Evolutionary conservation across 1,140 invertebrate genomes (phyloP), one percentile per base, ranked within the genome.

Genomic region (Diprion similis): DNA sequence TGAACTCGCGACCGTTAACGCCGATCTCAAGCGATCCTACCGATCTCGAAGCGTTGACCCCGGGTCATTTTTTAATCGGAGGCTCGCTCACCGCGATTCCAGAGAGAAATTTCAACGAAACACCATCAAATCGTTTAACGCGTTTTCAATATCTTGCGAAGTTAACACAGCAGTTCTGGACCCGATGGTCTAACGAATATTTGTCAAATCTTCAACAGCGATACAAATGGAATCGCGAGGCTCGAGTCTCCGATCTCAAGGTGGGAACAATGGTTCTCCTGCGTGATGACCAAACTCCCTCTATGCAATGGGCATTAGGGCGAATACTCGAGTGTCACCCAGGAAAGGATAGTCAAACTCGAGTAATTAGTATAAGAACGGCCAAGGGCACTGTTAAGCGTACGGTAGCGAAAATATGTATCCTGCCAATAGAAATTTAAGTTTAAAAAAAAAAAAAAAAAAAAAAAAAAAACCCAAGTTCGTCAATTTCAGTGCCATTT

Each of bases 251-350:
- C 10, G 75, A 78, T 65, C n/a, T 80, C 15, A 74, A 81, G 68
- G 66, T 78, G 15, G 78, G 79, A 46, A 67, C 76, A 9, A 24
- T 88, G 9, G 86, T 87, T 10, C n/a, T 82, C 0, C 11, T 82
- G 2, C 75, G 76, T 46, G 77, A 80, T 11, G 72, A 78, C 13
- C 68, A 73, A 48, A 46, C 67, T 11, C 76, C 79, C 3, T 75
- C 78, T 10, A 18, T 48, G 0, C 51, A 73, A n/a, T 80, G 79
- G 80, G 70, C 59, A 46, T 18, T 81, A n/a, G 78, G 73, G 10
- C 70, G 78, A 13, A 71, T 81, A 6, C 67, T 72, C 13, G 65
- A 77, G 46, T 19, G 70, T 8, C 73, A 77, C 59, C 73, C 75
- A 10, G 80, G 77, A 13, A 15, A 64, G 10, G 79, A 81, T 66